phyloP scores from a whole-genome alignment of 2,888 invertebrate genomes.

The Drosophila buzzatii region DNA sequence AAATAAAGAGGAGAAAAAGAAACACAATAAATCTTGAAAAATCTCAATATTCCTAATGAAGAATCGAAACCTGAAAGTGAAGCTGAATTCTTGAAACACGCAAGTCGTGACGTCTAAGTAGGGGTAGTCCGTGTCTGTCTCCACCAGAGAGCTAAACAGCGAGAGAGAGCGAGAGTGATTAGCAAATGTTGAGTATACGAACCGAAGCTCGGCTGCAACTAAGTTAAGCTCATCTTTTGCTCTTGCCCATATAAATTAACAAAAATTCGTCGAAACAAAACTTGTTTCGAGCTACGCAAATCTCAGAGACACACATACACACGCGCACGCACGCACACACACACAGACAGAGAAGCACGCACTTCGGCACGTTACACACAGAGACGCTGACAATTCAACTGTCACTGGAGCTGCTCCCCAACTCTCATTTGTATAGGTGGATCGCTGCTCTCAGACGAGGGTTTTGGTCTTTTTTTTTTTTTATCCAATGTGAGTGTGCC shows the following conservation, averaged over 20 bases:
- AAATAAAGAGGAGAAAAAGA: conserved; percentile 31
- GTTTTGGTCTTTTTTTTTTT: conserved; percentile 40
- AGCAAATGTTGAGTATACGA: conserved; percentile 59
- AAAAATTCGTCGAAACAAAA: conserved; percentile 56
- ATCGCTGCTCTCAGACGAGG: conserved; percentile 62
- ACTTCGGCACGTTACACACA: conserved; percentile 10
- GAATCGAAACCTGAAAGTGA: conserved; percentile 69
- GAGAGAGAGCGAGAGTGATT: conserved; percentile 33
- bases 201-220: conserved; percentile 52
- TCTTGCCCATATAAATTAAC: conserved; percentile 78
- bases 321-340: conserved; percentile 24
- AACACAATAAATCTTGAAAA: conserved; percentile 59
- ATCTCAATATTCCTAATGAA: conserved; percentile 65
- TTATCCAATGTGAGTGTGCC: conserved; percentile 26
- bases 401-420: conserved; percentile 60
- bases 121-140: conserved; percentile 40
- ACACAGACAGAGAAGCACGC: conserved; percentile 41
- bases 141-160: background rate
- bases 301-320: conserved; percentile 23
- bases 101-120: conserved; percentile 38
- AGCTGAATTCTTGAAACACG: conserved; percentile 71
- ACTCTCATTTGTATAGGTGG: conserved; percentile 45
- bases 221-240: conserved; percentile 64
- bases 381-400: conserved; percentile 46
- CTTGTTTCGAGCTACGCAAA: conserved; percentile 58